A percentile compares a stretch with the other conserved stretches of the same genome.
phyloP scores from a whole-genome alignment of 2,113 vertebrate genomes.

The Saiga tatarica region DNA sequence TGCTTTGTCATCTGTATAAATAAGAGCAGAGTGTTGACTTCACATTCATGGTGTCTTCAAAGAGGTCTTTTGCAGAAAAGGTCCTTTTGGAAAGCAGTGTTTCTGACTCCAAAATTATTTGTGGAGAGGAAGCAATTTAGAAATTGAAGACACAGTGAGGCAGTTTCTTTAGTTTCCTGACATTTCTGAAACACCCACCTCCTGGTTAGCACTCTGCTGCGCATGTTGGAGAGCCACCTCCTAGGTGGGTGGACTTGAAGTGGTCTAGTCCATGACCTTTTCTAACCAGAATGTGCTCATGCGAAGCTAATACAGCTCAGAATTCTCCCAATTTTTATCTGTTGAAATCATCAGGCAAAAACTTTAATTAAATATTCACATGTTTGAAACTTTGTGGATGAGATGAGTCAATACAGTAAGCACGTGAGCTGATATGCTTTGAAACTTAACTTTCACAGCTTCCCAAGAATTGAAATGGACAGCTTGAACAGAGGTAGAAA shows the following conservation, averaged over 20 bases:
- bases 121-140: neutral
- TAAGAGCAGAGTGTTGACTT: neutral
- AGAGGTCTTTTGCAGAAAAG: neutral
- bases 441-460: neutral
- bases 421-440: neutral
- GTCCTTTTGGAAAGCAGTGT: neutral
- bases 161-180: neutral
- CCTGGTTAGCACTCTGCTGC: neutral
- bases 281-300: constrained; percentile 1
- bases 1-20: neutral
- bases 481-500: neutral
- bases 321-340: constrained; percentile 50
- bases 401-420: constrained; percentile 42
- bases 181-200: neutral
- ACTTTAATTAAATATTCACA: constrained; percentile 58
- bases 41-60: neutral
- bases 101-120: constrained; percentile 21
- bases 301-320: neutral
- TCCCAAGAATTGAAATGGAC: constrained; percentile 16
- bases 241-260: neutral
- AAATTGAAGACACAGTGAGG: neutral
- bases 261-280: constrained; percentile 34
- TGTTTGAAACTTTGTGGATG: constrained; percentile 52
- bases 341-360: constrained; percentile 52
- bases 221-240: neutral